A percentile compares a stretch with the other conserved stretches of the same genome.
These are phyloP conservation scores for Tyrannus savana DNA, from an alignment of 2,113 vertebrate genomes.

Conservation along the genomic window DNA sequence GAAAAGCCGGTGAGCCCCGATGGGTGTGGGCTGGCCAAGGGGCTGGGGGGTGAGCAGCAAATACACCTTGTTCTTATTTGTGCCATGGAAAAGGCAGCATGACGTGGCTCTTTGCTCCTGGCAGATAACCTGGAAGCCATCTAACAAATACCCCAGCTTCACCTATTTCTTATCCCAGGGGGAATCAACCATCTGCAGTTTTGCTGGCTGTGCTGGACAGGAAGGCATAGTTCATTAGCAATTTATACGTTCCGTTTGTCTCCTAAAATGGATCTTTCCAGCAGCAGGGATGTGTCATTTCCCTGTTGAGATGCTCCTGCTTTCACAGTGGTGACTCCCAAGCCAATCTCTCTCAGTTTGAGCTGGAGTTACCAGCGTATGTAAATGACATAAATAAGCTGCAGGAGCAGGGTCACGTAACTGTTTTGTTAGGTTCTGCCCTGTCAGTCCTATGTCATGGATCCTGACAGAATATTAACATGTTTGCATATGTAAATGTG, in stretches of 20 bases:
- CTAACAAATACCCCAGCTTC: not conserved
- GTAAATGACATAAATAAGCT: not conserved
- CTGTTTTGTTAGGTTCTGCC: conserved; percentile 46
- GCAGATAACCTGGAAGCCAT: conserved; percentile 9
- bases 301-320: conserved; percentile 8
- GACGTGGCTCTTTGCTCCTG: not conserved
- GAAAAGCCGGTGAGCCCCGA: not conserved
- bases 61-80: not conserved
- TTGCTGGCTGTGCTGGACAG: not conserved
- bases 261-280: conserved; percentile 28
- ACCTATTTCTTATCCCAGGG: conserved; percentile 32
- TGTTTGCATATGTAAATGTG: conserved; percentile 67
- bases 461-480: conserved; percentile 19
- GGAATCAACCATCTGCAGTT: conserved; percentile 40
- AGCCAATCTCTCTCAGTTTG: not conserved
- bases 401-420: not conserved
- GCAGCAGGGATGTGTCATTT: conserved; percentile 36
- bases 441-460: conserved; percentile 14
- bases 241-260: conserved; percentile 26
- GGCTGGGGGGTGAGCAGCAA: not conserved
- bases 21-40: accelerated
- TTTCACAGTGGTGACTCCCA: not conserved
- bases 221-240: conserved; percentile 41
- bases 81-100: not conserved
- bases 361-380: not conserved